Percentiles rank a stretch among this genome's conserved stretches.
Evolutionary conservation across 1,140 invertebrate genomes (phyloP).

Genomic region (Anthonomus grandis): DNA sequence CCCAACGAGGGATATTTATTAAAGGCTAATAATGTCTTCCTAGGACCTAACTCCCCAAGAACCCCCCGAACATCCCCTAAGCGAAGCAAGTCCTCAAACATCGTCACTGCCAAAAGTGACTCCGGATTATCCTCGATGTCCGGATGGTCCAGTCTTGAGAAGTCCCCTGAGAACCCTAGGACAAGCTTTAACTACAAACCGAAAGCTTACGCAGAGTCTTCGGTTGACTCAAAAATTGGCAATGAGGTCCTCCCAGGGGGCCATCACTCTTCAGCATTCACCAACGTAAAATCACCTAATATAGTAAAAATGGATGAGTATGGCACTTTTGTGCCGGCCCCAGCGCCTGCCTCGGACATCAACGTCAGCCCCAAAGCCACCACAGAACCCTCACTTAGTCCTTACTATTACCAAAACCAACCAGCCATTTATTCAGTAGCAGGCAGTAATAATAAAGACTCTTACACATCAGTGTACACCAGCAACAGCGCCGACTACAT

Average conservation of each 20-base stretch:
- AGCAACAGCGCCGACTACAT: constrained; percentile 58
- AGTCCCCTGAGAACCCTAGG: constrained; percentile 59
- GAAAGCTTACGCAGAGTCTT: constrained; percentile 36
- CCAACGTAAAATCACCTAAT: constrained; percentile 50
- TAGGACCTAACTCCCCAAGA: constrained; percentile 59
- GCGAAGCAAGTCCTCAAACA: constrained; percentile 60
- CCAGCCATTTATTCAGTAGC: constrained; percentile 73
- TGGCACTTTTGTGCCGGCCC: constrained; percentile 53
- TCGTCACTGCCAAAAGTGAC: constrained; percentile 72
- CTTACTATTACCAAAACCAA: constrained; percentile 60
- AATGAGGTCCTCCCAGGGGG: constrained; percentile 48
- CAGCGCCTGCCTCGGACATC: constrained; percentile 50
- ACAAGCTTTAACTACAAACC: too few relatives aligned
- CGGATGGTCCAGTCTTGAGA: constrained; percentile 78
- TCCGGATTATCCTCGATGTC: constrained; percentile 83
- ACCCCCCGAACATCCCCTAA: constrained; percentile 73
- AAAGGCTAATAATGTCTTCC: constrained; percentile 51
- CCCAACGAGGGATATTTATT: constrained; percentile 51
- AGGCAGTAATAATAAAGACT: constrained; percentile 65
- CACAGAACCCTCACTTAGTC: too few relatives aligned
- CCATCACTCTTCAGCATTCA: constrained; percentile 52
- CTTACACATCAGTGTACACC: constrained; percentile 68
- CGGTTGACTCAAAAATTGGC: constrained; percentile 42
- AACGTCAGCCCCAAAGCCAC: constrained; percentile 47
- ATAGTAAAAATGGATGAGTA: constrained; percentile 47